Conservation (phyloP, 2,113 vertebrate species). For the Bagarius yarrelli region DNA sequence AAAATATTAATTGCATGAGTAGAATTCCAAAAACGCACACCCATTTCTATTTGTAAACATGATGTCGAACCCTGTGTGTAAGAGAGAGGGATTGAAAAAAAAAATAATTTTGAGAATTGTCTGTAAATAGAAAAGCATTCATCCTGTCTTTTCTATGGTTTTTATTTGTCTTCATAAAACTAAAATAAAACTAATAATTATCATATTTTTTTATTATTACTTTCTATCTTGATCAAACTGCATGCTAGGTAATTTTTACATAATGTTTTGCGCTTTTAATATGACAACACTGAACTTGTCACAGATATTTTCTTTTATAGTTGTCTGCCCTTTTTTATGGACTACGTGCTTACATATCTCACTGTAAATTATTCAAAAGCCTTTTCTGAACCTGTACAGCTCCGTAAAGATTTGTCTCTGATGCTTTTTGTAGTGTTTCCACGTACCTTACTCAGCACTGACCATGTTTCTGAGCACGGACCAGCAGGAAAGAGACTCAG, state of each 20-base stretch:
- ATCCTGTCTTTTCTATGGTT: too few species aligned
- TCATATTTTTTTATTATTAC: too few species aligned
- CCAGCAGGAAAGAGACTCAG: constrained; percentile 89
- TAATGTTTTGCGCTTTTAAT: too few species aligned
- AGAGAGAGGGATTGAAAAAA: not conserved
- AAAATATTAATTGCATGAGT: not conserved
- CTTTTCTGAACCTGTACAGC: not conserved
- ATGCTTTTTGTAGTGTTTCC: constrained; percentile 79
- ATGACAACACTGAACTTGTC: too few species aligned
- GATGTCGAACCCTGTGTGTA: too few species aligned
- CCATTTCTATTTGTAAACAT: not conserved
- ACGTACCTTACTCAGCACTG: constrained; percentile 93
- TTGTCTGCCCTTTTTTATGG: not conserved
- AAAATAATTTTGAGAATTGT: too few species aligned
- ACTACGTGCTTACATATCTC: not conserved
- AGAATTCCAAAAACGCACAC: not conserved
- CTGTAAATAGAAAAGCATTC: too few species aligned
- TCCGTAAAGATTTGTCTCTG: constrained; percentile 8
- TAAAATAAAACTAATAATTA: too few species aligned
- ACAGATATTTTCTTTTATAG: not conserved
- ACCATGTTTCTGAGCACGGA: constrained; percentile 93
- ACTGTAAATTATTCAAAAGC: not conserved
- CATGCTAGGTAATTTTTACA: too few species aligned
- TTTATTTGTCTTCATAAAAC: too few species aligned
- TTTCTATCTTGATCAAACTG: too few species aligned